Percentiles rank a stretch among this genome's conserved stretches.
These are phyloP conservation scores for Serranus cabrilla DNA, from an alignment of 2,797 vertebrate genomes.

Conservation along the genomic window DNA sequence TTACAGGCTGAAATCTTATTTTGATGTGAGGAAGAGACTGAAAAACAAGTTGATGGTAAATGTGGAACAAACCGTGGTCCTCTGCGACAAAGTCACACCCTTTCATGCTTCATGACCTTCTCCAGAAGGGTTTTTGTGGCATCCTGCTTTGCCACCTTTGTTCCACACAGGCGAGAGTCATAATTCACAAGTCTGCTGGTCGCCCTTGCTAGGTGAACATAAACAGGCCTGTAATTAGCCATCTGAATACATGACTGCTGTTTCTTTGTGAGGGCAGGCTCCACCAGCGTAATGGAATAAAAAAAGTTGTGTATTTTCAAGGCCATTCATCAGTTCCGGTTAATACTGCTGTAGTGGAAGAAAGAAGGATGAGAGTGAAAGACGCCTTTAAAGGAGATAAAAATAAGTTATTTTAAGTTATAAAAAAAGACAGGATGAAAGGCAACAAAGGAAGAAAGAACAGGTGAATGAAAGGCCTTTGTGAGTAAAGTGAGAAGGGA, in stretches of 20 bases:
- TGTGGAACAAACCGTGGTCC: background rate
- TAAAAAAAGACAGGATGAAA: constrained; percentile 8
- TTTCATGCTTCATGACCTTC: background rate
- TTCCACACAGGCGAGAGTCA: background rate
- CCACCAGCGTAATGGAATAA: background rate
- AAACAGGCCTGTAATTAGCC: background rate
- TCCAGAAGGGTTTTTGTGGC: background rate
- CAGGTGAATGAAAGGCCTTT: constrained; percentile 4
- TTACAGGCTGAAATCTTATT: too few relatives aligned
- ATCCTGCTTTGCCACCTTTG: background rate
- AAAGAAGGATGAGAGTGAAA: background rate
- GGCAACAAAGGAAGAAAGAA: constrained; percentile 5
- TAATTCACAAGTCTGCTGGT: background rate
- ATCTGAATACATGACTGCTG: background rate
- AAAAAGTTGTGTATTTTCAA: background rate
- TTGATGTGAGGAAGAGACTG: background rate
- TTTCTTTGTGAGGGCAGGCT: background rate
- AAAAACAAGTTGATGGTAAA: background rate
- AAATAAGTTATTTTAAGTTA: background rate
- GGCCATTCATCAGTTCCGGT: background rate
- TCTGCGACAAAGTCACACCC: background rate
- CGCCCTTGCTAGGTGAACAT: background rate
- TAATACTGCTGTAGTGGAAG: constrained; percentile 1
- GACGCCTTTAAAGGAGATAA: constrained; percentile 1
- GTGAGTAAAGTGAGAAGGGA: constrained; percentile 3